Evolutionary conservation across 1,140 invertebrate genomes (phyloP).

Genomic region (Melitaea cinxia): DNA sequence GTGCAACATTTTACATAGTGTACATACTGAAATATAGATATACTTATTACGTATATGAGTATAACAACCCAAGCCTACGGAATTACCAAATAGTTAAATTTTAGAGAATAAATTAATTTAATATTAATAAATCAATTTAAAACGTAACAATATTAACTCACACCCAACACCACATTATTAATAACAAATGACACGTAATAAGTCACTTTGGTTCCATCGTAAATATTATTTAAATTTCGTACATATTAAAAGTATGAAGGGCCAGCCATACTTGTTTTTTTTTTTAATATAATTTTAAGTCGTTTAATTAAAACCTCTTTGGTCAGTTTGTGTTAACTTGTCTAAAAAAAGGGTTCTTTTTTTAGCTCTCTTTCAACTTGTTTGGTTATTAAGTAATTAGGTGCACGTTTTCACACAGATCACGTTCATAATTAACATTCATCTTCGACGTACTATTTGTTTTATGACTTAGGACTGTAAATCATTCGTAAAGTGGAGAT

Average conservation of each 20-base stretch:
- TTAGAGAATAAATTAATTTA: too few species aligned
- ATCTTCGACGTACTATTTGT: constrained; percentile 24
- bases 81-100: too few species aligned
- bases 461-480: neutral
- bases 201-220: neutral
- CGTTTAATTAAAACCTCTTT: too few species aligned
- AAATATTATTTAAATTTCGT: neutral
- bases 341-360: too few species aligned
- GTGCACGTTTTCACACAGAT: constrained; percentile 24
- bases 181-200: neutral
- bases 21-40: too few species aligned
- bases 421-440: constrained; percentile 28
- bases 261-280: neutral
- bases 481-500: neutral
- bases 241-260: neutral
- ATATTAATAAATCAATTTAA: neutral
- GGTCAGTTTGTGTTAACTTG: too few species aligned
- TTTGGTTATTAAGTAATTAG: constrained; percentile 29
- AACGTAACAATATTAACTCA: neutral
- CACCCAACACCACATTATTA: neutral
- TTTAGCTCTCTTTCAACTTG: constrained; percentile 9
- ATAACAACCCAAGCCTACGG: too few species aligned
- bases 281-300: neutral
- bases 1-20: too few species aligned
- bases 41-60: too few species aligned